These are phyloP conservation scores for Toxostoma redivivum DNA, from an alignment of 2,113 vertebrate genomes.

Conservation along the genomic window DNA sequence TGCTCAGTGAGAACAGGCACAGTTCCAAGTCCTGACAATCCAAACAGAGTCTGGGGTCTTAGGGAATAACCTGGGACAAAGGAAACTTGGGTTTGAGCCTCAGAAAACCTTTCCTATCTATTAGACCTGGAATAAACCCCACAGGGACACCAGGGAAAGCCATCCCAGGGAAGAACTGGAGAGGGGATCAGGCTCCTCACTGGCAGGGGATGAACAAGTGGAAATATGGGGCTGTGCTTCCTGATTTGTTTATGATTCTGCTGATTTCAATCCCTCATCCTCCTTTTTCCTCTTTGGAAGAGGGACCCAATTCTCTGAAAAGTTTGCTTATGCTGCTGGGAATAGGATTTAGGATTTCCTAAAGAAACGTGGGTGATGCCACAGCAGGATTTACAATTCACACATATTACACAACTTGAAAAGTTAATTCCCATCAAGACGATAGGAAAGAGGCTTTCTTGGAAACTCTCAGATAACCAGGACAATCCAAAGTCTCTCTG, in stretches of 20 bases:
- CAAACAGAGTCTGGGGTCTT: not conserved
- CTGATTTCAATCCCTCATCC: not conserved
- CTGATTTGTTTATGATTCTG: not conserved
- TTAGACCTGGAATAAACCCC: not conserved
- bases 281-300: not conserved
- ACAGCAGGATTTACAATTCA: not conserved
- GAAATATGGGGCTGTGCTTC: not conserved
- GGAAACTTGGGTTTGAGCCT: not conserved
- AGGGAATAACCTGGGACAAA: not conserved
- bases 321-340: not conserved
- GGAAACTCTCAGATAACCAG: not conserved
- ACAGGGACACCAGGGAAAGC: not conserved
- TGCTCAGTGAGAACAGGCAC: not conserved
- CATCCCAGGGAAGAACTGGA: not conserved
- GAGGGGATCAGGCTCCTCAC: not conserved
- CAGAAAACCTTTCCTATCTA: not conserved
- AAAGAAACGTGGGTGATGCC: not conserved
- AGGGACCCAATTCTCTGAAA: not conserved
- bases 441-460: not conserved
- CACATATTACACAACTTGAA: not conserved
- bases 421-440: not conserved
- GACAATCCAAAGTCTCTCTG: not conserved
- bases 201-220: not conserved
- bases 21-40: not conserved
- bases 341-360: not conserved